Conservation (phyloP, 2,888 invertebrate species). For the Stenolophus ochropezus region DNA sequence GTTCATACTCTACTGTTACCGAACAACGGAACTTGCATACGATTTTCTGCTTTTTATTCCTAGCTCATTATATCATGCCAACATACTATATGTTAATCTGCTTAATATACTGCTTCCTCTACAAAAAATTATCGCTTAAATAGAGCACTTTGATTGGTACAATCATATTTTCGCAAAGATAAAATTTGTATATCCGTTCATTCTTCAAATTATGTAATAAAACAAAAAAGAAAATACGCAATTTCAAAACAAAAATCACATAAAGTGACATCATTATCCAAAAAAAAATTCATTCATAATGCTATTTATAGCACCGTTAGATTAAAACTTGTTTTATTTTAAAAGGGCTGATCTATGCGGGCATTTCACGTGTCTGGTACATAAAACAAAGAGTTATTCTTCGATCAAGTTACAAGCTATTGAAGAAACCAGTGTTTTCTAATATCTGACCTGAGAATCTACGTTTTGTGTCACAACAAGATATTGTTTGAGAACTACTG, state of each 20-base stretch:
- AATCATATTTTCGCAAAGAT: neutral
- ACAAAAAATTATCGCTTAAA: neutral
- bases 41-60: constrained; percentile 21
- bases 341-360: constrained; percentile 10
- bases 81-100: constrained; percentile 19
- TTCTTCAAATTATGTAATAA: constrained; percentile 7
- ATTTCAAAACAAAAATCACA: constrained; percentile 20
- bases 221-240: constrained; percentile 20
- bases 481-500: neutral
- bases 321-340: neutral
- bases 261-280: constrained; percentile 7
- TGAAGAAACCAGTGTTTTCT: neutral
- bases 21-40: constrained; percentile 23
- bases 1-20: constrained; percentile 31
- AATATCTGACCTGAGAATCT: neutral
- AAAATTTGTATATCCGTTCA: constrained; percentile 6
- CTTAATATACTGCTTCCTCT: constrained; percentile 8
- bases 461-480: neutral
- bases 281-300: constrained; percentile 5
- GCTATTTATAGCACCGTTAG: neutral
- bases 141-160: neutral
- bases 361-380: neutral
- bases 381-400: neutral
- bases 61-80: constrained; percentile 9
- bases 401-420: neutral